Conservation (phyloP, 1,140 invertebrate genomes). For the Drosophila sechellia region DNA sequence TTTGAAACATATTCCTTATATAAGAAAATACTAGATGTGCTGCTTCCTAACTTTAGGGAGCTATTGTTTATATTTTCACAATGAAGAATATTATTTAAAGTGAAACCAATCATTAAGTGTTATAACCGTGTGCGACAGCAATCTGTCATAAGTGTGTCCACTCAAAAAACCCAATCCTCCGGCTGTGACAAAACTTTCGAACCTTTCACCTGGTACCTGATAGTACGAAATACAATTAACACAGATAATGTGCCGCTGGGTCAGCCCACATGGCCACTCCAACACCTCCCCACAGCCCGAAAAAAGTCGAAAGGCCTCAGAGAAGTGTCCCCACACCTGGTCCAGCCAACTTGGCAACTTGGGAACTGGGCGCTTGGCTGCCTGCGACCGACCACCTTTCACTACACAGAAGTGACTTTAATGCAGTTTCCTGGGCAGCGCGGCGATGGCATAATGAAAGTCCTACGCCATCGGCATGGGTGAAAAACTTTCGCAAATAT, state of each 20-base stretch:
- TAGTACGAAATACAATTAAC: conserved; percentile 71
- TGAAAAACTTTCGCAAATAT: conserved; percentile 70
- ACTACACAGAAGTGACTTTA: conserved; percentile 46
- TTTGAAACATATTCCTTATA: too few relatives aligned
- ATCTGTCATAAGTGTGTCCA: conserved; percentile 6
- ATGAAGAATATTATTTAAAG: not conserved
- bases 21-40: too few relatives aligned
- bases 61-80: not conserved
- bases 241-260: conserved; percentile 54
- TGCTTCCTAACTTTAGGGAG: not conserved
- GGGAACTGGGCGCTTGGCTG: conserved; percentile 7
- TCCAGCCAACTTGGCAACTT: conserved; percentile 1
- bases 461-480: conserved; percentile 53
- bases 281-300: not conserved
- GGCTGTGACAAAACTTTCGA: conserved; percentile 43
- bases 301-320: conserved; percentile 2
- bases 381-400: too few relatives aligned
- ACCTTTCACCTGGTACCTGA: conserved; percentile 53
- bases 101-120: conserved; percentile 13
- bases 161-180: conserved; percentile 3
- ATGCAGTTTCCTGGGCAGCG: conserved; percentile 26
- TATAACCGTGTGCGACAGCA: too few relatives aligned
- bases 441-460: conserved; percentile 58
- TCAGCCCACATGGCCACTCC: conserved; percentile 51
- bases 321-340: conserved; percentile 23